Conservation (phyloP, 2,888 invertebrate genomes). For the Ephialtes manifestator region DNA sequence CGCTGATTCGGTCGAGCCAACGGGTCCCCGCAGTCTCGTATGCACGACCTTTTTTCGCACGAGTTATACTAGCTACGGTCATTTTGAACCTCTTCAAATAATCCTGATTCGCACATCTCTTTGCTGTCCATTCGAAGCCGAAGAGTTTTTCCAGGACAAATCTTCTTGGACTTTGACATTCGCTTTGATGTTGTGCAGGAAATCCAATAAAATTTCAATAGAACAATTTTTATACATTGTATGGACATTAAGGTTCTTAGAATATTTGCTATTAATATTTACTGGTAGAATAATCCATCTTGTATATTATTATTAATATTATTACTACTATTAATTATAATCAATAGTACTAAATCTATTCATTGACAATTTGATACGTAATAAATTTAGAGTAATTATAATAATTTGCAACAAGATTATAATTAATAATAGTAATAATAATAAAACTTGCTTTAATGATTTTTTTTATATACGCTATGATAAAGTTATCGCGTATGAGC, state of each 20-base stretch:
- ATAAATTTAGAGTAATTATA: too few species aligned
- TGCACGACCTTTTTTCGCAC: constrained; percentile 76
- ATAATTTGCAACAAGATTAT: too few species aligned
- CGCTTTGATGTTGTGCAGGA: not conserved
- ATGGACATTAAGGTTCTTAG: not conserved
- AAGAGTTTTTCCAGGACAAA: constrained; percentile 12
- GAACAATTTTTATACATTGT: not conserved
- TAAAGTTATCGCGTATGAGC: too few species aligned
- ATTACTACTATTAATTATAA: too few species aligned
- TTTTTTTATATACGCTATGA: too few species aligned
- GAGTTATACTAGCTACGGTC: constrained; percentile 76
- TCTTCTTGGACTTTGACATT: constrained; percentile 10
- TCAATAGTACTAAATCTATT: too few species aligned
- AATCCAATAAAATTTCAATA: not conserved
- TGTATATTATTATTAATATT: too few species aligned
- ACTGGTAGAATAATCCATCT: too few species aligned
- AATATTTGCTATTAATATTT: too few species aligned
- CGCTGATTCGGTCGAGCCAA: constrained; percentile 76
- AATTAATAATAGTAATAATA: too few species aligned
- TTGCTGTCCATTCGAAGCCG: not conserved
- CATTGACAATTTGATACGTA: too few species aligned
- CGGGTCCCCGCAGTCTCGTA: constrained; percentile 47
- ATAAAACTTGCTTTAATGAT: too few species aligned
- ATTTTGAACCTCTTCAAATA: constrained; percentile 76
- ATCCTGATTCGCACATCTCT: constrained; percentile 56